Evolutionary conservation across 1,140 invertebrate genomes (phyloP).

Genomic region (Lordiphosa clarofinis): DNA sequence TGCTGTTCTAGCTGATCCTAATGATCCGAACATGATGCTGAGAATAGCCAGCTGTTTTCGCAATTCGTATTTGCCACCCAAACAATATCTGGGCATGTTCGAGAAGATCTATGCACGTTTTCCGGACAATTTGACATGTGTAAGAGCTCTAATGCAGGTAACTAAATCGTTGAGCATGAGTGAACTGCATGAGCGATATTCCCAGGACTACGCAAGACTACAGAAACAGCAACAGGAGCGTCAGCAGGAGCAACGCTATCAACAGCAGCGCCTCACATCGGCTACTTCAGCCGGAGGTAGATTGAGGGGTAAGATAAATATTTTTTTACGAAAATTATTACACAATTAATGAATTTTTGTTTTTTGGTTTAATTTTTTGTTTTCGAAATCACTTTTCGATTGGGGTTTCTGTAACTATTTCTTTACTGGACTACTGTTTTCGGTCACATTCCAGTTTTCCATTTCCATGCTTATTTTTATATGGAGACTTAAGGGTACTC

Average conservation of each 20-base stretch:
- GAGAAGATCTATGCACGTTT: constrained; percentile 89
- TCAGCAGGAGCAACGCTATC: constrained; percentile 85
- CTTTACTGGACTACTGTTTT: no score
- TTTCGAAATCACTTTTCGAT: no score
- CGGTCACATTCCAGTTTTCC: no score
- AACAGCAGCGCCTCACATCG: constrained; percentile 82
- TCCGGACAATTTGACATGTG: constrained; percentile 92
- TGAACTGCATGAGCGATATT: constrained; percentile 86
- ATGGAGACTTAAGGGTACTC: no score
- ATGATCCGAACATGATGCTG: constrained; percentile 91
- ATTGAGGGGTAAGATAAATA: constrained; percentile 65
- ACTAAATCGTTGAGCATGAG: constrained; percentile 84
- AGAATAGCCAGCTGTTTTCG: constrained; percentile 92
- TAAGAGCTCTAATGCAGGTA: constrained; percentile 92
- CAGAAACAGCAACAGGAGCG: constrained; percentile 81
- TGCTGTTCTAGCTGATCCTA: constrained; percentile 92
- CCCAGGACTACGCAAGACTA: constrained; percentile 88
- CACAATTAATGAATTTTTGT: no score
- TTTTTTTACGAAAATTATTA: no score
- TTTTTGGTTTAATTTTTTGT: no score
- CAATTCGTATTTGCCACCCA: constrained; percentile 89
- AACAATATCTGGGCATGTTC: constrained; percentile 89
- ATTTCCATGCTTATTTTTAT: no score
- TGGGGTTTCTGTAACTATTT: no score
- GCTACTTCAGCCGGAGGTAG: constrained; percentile 75